A percentile compares a stretch with the other conserved stretches of the same genome.
These are phyloP conservation scores for Eledone cirrhosa DNA, from an alignment of 2,888 invertebrate genomes.

Conservation along the genomic window DNA sequence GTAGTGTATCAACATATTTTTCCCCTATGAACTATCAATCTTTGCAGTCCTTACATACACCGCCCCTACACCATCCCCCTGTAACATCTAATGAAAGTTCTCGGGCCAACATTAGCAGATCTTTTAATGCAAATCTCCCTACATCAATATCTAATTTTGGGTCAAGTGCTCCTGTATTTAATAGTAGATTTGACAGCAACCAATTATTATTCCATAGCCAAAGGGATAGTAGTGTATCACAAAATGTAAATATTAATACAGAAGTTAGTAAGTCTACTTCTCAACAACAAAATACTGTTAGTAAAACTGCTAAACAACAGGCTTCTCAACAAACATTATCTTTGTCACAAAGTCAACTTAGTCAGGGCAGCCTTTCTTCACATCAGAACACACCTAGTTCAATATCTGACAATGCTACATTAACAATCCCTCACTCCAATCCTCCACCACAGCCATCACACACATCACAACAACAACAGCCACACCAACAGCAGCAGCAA, in stretches of 20 bases:
- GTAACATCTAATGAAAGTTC: slow-evolving; percentile 42
- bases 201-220: slow-evolving; percentile 14
- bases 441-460: slow-evolving; percentile 18
- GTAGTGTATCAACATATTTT: slow-evolving; percentile 43
- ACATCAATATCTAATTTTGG: slow-evolving; percentile 3
- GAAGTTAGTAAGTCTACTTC: not conserved
- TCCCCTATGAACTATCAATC: slow-evolving; percentile 44
- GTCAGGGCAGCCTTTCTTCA: not conserved
- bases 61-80: slow-evolving; percentile 52
- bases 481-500: slow-evolving; percentile 33
- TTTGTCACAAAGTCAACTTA: slow-evolving; percentile 10
- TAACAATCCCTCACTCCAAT: slow-evolving; percentile 8
- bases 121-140: slow-evolving; percentile 24
- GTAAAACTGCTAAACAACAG: slow-evolving; percentile 25
- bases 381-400: slow-evolving; percentile 4
- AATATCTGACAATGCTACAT: not conserved
- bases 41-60: slow-evolving; percentile 50
- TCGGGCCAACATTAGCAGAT: slow-evolving; percentile 15
- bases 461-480: slow-evolving; percentile 28
- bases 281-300: not conserved
- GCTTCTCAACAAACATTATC: slow-evolving; percentile 30
- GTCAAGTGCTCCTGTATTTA: slow-evolving; percentile 3
- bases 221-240: not conserved
- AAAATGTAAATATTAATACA: not conserved
- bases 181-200: slow-evolving; percentile 21